Evolutionary conservation across 1,140 invertebrate species (phyloP), one percentile per base, ranked within the genome.

Genomic region (Bombus waltoni): DNA sequence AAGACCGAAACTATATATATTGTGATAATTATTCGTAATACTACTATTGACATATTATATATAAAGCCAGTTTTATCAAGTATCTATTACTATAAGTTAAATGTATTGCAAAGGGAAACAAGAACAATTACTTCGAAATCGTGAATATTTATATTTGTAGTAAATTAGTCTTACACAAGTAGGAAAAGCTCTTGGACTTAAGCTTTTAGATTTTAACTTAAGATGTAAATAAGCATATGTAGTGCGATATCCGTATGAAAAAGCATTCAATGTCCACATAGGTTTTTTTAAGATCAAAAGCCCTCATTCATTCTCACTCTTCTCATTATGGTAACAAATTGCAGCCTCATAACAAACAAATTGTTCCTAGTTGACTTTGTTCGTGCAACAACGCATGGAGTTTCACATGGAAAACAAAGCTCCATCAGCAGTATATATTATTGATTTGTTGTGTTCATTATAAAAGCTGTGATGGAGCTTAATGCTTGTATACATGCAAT

Each of bases 141-240:
- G 87, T 84, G 80, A 88, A 90, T 86, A 71, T 90, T 90, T 91
- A 87, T 91, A 91, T 91, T 91, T 87, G 66, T 89, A 87, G 76
- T 90, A 90, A 90, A 90, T 91, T 81, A 84, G 80, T 87, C 87
- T 86, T 91, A 91, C 90, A 91, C 62, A 90, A 90, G 85, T 88
- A 91, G 74, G 78, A 88, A 68, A 90, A 90, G 90, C 89, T 91
- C 88, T 87, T 85, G 75, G 53, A 83, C 59, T 86, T 35, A 86
- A 82, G 77, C 87, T 87, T 82, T 38, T 22, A 81, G 57, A 71
- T 74, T 77, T 86, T 71, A 91, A 90, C 81, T 87, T 87, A 91
- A 88, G n/a, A 72, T 85, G 79, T 86, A 87, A 90, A 87, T 90
- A 90, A 90, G 84, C 85, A 90, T 85, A 73, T 90, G 65, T 87